Percentiles rank a stretch among this genome's conserved stretches.
These are phyloP conservation scores for Trypoxylus dichotomus DNA, from an alignment of 1,140 invertebrate species.

Conservation along the genomic window DNA sequence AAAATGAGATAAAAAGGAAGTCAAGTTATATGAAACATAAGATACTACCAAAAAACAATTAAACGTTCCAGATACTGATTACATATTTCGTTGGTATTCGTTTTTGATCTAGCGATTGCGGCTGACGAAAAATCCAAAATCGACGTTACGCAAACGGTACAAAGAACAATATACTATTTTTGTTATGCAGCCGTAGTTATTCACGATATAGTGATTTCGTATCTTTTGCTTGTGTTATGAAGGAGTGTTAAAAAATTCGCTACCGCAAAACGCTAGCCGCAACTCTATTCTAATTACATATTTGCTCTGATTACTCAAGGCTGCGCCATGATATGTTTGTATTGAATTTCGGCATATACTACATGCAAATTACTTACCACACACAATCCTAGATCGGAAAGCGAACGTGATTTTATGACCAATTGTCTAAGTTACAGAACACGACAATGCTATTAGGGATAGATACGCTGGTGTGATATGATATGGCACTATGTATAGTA, in stretches of 20 bases:
- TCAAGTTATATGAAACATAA: neutral
- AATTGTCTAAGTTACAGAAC: slow-evolving; percentile 14
- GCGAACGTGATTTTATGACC: slow-evolving; percentile 17
- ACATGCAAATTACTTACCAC: slow-evolving; percentile 21
- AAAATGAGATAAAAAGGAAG: neutral
- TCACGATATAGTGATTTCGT: slow-evolving; percentile 8
- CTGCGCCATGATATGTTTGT: slow-evolving; percentile 1
- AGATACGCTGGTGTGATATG: neutral
- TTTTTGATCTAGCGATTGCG: neutral
- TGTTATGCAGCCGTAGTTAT: neutral
- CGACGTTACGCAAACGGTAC: neutral
- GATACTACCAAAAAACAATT: neutral
- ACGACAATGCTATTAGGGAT: neutral
- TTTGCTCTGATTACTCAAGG: slow-evolving; percentile 19
- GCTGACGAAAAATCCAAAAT: neutral
- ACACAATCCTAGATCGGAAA: slow-evolving; percentile 16
- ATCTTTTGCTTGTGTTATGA: neutral
- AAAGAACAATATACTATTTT: slow-evolving; percentile 17
- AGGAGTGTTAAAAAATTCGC: slow-evolving; percentile 21
- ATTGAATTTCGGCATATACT: slow-evolving; percentile 1
- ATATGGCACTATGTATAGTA: neutral
- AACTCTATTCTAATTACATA: slow-evolving; percentile 18
- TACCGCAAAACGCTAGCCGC: neutral
- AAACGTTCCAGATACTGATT: neutral
- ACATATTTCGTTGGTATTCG: neutral